A percentile compares a stretch with the other conserved stretches of the same genome.
Conservation (phyloP, 2,888 invertebrate species). For the Drosophila multiciliata region DNA sequence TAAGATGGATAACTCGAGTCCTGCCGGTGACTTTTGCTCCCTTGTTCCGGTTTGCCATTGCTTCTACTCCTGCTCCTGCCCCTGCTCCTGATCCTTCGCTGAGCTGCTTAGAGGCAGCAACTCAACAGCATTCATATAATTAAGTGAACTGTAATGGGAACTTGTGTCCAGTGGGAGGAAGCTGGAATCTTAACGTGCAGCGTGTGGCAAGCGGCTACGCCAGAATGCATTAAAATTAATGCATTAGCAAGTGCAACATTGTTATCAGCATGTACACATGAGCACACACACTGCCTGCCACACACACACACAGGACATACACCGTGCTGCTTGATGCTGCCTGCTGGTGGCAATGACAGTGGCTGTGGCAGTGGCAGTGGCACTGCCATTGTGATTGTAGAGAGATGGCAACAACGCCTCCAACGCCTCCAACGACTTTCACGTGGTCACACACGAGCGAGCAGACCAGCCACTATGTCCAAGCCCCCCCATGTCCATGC, state of each 20-base stretch:
- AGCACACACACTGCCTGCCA: slow-evolving; percentile 60
- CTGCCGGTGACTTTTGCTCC: slow-evolving; percentile 57
- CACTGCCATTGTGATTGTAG: slow-evolving; percentile 2
- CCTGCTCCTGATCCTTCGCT: neutral
- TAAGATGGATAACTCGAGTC: slow-evolving; percentile 74
- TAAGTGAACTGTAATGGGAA: slow-evolving; percentile 63
- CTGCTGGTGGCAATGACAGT: neutral
- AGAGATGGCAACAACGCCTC: slow-evolving; percentile 34
- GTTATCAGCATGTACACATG: slow-evolving; percentile 79
- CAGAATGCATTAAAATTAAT: slow-evolving; percentile 78
- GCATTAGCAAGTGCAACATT: slow-evolving; percentile 80
- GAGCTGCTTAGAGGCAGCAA: slow-evolving; percentile 31
- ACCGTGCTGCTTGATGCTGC: neutral
- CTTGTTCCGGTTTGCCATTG: neutral
- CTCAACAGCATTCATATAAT: slow-evolving; percentile 69
- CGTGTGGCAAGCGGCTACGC: slow-evolving; percentile 39
- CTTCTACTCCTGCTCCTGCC: too few species aligned
- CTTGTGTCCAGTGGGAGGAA: slow-evolving; percentile 35
- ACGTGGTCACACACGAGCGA: slow-evolving; percentile 79
- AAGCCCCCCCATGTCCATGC: neutral
- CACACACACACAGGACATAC: neutral
- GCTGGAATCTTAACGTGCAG: slow-evolving; percentile 49
- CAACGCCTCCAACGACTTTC: slow-evolving; percentile 50
- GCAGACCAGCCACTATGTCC: slow-evolving; percentile 42
- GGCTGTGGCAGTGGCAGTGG: neutral